phyloP scores from a whole-genome alignment of 2,888 invertebrate species.

The Scaptomyza flava region DNA sequence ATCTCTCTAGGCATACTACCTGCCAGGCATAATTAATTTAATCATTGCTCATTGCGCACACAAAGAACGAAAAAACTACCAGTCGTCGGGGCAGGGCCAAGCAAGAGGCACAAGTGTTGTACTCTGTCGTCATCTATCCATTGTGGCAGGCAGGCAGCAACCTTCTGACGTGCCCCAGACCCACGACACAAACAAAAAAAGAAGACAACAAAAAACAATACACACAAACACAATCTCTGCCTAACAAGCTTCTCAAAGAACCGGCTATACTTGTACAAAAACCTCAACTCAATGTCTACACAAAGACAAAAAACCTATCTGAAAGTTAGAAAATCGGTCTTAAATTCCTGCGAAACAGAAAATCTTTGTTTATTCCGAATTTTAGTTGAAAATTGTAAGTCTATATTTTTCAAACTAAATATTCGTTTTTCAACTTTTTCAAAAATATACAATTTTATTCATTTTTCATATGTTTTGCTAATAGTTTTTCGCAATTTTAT shows the following conservation, averaged over 20 bases:
- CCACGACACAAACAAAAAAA: constrained; percentile 52
- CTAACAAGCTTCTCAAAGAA: constrained; percentile 61
- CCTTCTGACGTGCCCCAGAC: constrained; percentile 73
- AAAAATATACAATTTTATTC: too few species aligned
- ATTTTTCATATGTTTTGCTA: too few species aligned
- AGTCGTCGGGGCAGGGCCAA: constrained; percentile 32
- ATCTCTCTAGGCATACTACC: constrained; percentile 47
- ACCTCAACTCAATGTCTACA: background rate
- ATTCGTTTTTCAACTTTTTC: too few species aligned
- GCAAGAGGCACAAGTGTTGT: constrained; percentile 61
- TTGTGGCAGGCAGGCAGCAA: constrained; percentile 53
- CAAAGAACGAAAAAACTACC: constrained; percentile 15
- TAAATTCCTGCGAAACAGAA: background rate
- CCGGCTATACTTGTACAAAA: constrained; percentile 36
- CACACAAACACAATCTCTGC: constrained; percentile 50
- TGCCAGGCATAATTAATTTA: constrained; percentile 77
- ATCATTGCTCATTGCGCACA: constrained; percentile 75
- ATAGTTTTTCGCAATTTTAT: too few species aligned
- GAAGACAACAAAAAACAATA: constrained; percentile 6
- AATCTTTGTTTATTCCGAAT: too few species aligned
- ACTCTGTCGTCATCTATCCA: constrained; percentile 23
- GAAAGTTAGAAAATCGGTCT: background rate
- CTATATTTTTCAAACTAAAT: too few species aligned
- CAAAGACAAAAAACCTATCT: background rate
- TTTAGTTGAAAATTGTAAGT: too few species aligned